A percentile compares a stretch with the other conserved stretches of the same genome.
Conservation (phyloP, 2,888 invertebrate genomes). For the Terebella lapidaria region DNA sequence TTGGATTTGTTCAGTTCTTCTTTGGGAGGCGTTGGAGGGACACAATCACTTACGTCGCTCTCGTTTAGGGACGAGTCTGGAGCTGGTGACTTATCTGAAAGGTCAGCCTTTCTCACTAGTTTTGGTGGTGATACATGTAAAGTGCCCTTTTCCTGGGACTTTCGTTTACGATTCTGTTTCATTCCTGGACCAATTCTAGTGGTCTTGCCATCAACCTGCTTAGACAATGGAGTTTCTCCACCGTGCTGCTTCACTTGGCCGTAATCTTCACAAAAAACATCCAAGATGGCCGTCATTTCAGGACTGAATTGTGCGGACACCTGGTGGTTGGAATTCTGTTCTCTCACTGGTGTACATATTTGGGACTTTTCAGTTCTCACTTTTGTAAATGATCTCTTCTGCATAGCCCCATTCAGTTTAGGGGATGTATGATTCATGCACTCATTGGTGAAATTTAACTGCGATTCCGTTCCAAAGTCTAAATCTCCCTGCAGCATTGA, state of each 20-base stretch:
- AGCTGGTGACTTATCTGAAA: too few species aligned
- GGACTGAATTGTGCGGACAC: conserved; percentile 9
- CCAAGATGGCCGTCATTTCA: conserved; percentile 7
- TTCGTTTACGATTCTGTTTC: neutral
- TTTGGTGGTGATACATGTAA: neutral
- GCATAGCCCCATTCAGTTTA: too few species aligned
- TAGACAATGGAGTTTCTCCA: neutral
- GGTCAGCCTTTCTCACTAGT: neutral
- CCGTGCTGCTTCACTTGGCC: too few species aligned
- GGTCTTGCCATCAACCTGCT: neutral
- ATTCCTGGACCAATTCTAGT: neutral
- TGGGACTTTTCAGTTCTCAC: too few species aligned
- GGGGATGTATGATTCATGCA: too few species aligned
- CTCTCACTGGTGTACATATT: neutral
- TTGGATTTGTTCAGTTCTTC: conserved; percentile 8
- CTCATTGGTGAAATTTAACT: too few species aligned
- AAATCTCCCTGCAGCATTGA: neutral
- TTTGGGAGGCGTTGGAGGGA: conserved; percentile 47
- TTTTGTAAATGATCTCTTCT: too few species aligned
- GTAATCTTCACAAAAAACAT: conserved; percentile 4
- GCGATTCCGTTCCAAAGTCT: too few species aligned
- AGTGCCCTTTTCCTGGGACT: neutral
- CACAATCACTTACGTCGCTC: conserved; percentile 26
- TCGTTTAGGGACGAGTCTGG: neutral
- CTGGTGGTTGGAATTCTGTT: neutral